Conservation (phyloP, 2,797 vertebrate species). For the Oceanodroma leucorhoa region DNA sequence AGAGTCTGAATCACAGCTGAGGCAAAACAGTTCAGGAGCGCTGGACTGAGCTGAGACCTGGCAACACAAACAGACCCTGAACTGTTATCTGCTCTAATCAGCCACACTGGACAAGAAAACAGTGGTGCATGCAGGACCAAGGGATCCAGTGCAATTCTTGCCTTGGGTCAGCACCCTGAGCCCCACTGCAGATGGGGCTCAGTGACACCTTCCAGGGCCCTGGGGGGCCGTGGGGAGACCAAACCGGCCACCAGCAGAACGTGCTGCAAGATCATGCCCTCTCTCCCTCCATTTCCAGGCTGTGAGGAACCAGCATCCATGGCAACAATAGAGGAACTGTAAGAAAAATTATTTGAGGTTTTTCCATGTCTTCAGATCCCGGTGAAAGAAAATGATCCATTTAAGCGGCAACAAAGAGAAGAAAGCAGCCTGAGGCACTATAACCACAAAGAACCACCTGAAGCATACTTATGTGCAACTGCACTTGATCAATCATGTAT, state of each 20-base stretch:
- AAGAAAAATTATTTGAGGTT: neutral
- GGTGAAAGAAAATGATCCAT: neutral
- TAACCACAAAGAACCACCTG: neutral
- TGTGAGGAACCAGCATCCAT: neutral
- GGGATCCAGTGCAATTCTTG: neutral
- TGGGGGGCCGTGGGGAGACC: neutral
- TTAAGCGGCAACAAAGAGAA: neutral
- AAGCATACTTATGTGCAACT: rapidly evolving
- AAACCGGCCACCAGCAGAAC: neutral
- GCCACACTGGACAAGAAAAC: rapidly evolving
- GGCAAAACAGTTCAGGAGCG: rapidly evolving
- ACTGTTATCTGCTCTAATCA: neutral
- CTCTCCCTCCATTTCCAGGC: neutral
- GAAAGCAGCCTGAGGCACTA: neutral
- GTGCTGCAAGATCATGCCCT: neutral
- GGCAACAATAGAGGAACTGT: neutral
- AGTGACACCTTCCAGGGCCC: neutral
- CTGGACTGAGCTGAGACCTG: neutral
- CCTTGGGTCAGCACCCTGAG: neutral
- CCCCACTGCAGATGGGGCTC: neutral
- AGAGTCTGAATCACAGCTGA: neutral
- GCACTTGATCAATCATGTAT: neutral
- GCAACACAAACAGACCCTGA: neutral
- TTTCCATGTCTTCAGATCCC: neutral
- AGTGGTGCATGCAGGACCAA: rapidly evolving